These are phyloP conservation scores for Agrotis clavis DNA, from an alignment of 2,888 invertebrate genomes.

Conservation along the genomic window DNA sequence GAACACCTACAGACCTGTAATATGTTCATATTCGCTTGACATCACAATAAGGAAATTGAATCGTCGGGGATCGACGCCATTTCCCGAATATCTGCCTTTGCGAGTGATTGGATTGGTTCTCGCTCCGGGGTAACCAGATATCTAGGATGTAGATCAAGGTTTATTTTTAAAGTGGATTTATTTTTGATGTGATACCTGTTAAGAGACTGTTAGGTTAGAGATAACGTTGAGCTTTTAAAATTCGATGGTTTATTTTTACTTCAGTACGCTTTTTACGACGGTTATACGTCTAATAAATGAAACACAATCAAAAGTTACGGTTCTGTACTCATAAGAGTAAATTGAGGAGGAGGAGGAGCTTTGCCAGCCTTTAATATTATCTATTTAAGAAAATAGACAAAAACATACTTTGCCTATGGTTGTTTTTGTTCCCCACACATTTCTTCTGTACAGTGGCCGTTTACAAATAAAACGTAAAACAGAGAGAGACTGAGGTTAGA, in stretches of 20 bases:
- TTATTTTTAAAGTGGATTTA: slow-evolving; percentile 30
- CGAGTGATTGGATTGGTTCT: slow-evolving; percentile 58
- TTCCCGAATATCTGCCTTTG: slow-evolving; percentile 52
- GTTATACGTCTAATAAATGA: neutral
- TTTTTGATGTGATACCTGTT: slow-evolving; percentile 21
- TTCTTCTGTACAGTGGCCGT: too few species aligned
- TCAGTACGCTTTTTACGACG: neutral
- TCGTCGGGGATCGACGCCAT: slow-evolving; percentile 55
- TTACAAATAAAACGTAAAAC: too few species aligned
- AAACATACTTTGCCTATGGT: too few species aligned
- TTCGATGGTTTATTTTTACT: neutral
- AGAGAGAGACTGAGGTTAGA: too few species aligned
- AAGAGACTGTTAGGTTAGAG: neutral
- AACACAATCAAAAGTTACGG: neutral
- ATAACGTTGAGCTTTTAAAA: slow-evolving; percentile 1
- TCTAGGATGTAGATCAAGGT: slow-evolving; percentile 36
- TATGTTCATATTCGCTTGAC: slow-evolving; percentile 50
- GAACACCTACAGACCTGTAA: slow-evolving; percentile 24
- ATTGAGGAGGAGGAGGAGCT: too few species aligned
- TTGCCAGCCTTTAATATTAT: too few species aligned
- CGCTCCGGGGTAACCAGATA: slow-evolving; percentile 18
- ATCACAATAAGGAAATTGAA: slow-evolving; percentile 63
- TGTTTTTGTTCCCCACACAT: too few species aligned
- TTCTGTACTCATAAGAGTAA: neutral
- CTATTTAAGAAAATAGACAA: too few species aligned